Base-by-base conservation (phyloP, 2,888 invertebrate species). In the Leucophenga maculata region DNA sequence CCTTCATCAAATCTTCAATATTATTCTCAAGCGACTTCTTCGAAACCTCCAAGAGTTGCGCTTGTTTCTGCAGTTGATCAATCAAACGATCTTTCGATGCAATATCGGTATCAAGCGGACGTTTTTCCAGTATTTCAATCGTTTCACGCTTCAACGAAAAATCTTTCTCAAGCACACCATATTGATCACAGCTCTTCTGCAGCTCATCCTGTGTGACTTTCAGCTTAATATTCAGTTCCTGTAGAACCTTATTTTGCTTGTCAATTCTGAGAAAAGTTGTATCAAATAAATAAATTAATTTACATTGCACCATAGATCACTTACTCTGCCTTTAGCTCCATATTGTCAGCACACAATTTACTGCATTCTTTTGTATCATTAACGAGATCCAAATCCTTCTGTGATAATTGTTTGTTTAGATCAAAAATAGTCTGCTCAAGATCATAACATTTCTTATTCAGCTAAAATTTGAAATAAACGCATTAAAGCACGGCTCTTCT, bases 131-230 rank as follows among this genome's bases (percentile, higher is more conserved):
- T 6, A 6, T 11, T 18, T 54, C 16, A 1, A 65, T 69, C 9
- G 72, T 67, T 2, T 52, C 50, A 6, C 65, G 52, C 0, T 57
- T 59, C 22, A 71, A 18, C 0, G 46, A 6, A 11, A 77, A 16
- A 20, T 73, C 59, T 0, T 4, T 26, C 6, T 20, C 69, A 39
- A 73, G 26, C n/a, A n/a, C n/a, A n/a, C n/a, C n/a, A 0, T 26
- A 26, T 26, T 26, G 26, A 26, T 26, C 26, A 26, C 26, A 26
- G 26, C 26, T 26, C 26, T 26, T 26, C 26, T 26, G 26, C 2
- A 26, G 4, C 26, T 26, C 26, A 26, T 26, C 26, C 26, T 26
- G 26, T 26, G 26, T 26, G 2, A 26, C 2, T 26, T 26, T 2
- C 2, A 26, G 26, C 4, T 26, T 26, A 3, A 26, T 26, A 26